Conservation (phyloP, 2,888 invertebrate genomes). For the Keiferia lycopersicella region DNA sequence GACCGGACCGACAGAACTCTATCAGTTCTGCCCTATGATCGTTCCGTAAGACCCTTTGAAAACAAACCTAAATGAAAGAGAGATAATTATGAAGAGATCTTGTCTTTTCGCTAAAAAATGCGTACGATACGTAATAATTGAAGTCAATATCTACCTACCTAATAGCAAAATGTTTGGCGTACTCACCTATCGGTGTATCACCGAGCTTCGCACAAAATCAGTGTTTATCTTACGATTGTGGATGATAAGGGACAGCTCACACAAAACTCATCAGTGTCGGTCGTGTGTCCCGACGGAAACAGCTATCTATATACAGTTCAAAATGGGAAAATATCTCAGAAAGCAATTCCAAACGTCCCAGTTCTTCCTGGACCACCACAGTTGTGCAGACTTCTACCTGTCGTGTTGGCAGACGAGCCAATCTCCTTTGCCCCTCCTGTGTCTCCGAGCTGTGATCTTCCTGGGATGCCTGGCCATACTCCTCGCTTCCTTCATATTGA, state of each 20-base stretch:
- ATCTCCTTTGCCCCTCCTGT: slow-evolving; percentile 53
- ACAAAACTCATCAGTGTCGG: slow-evolving; percentile 4
- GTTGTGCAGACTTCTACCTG: slow-evolving; percentile 56
- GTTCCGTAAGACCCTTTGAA: too few relatives aligned
- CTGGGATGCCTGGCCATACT: slow-evolving; percentile 54
- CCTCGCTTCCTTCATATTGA: slow-evolving; percentile 51
- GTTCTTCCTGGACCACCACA: slow-evolving; percentile 55
- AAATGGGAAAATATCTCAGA: slow-evolving; percentile 63
- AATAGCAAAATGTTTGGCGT: too few relatives aligned
- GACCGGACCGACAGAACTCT: too few relatives aligned
- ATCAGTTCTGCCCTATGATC: too few relatives aligned
- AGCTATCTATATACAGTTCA: slow-evolving; percentile 28
- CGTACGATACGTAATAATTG: too few relatives aligned
- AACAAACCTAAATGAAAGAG: too few relatives aligned
- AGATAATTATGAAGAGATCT: too few relatives aligned
- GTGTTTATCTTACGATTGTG: too few relatives aligned
- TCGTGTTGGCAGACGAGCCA: slow-evolving; percentile 56
- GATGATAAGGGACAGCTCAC: background rate
- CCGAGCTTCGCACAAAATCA: too few relatives aligned
- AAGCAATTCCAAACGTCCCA: slow-evolving; percentile 50
- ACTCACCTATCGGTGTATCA: too few relatives aligned
- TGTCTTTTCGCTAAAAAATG: too few relatives aligned
- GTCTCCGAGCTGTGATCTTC: slow-evolving; percentile 53
- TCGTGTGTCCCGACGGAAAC: background rate
- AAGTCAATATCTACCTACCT: too few relatives aligned